Evolutionary conservation across 1,140 invertebrate species (phyloP).

Genomic region (Philopotamus ludificatus): DNA sequence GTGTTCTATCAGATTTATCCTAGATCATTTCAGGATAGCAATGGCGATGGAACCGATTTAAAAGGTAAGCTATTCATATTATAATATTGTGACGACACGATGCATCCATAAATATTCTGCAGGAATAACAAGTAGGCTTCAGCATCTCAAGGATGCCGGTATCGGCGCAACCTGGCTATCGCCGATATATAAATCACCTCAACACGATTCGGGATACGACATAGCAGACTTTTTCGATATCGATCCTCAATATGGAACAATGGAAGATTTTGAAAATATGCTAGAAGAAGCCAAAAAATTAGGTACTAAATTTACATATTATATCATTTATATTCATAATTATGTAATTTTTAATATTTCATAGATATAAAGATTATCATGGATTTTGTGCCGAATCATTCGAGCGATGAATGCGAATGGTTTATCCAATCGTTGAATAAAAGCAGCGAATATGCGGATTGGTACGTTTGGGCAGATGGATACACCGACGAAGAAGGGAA

Average conservation of each 20-base stretch:
- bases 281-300: slow-evolving; percentile 60
- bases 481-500: slow-evolving; percentile 52
- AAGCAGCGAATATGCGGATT: slow-evolving; percentile 66
- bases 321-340: background rate
- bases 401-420: slow-evolving; percentile 77
- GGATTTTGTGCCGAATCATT: slow-evolving; percentile 86
- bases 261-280: slow-evolving; percentile 71
- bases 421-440: slow-evolving; percentile 67
- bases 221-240: slow-evolving; percentile 71
- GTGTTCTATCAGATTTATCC: slow-evolving; percentile 78
- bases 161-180: slow-evolving; percentile 67
- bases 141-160: slow-evolving; percentile 57
- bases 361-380: slow-evolving; percentile 75
- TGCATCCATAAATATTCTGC: slow-evolving; percentile 20
- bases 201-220: slow-evolving; percentile 69
- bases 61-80: too few relatives aligned
- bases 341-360: slow-evolving; percentile 20
- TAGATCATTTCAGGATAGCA: slow-evolving; percentile 70
- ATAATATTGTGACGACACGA: too few relatives aligned
- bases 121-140: slow-evolving; percentile 54
- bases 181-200: slow-evolving; percentile 67
- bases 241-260: slow-evolving; percentile 67
- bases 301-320: slow-evolving; percentile 40
- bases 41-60: slow-evolving; percentile 75
- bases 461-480: slow-evolving; percentile 74